Evolutionary conservation across 2,888 invertebrate species (phyloP).

Genomic region (Pollenia amentaria): DNA sequence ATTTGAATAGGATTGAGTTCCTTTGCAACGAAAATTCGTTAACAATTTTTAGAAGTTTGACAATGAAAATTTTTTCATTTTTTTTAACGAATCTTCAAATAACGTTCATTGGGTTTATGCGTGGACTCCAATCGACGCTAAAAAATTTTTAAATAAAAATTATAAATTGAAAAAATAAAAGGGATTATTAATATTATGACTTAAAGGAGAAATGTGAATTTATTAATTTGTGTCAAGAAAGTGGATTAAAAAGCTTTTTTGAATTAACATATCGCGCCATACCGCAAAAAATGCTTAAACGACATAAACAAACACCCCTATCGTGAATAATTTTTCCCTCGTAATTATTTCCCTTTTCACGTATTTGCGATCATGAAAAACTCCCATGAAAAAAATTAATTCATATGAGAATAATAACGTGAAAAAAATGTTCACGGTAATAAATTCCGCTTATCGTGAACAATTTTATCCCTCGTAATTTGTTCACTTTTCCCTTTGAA

Average conservation of each 20-base stretch:
- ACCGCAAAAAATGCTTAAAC: no score
- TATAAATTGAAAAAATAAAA: constrained; percentile 51
- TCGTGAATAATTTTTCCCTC: no score
- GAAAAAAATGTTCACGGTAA: no score
- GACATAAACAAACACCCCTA: no score
- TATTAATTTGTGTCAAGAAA: constrained; percentile 24
- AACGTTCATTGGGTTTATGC: constrained; percentile 74
- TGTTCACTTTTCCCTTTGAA: no score
- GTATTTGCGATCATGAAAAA: no score
- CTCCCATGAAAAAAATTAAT: no score
- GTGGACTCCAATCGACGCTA: constrained; percentile 78
- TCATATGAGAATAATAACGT: no score
- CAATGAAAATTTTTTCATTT: constrained; percentile 51
- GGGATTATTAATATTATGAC: constrained; percentile 16
- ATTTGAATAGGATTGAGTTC: constrained; percentile 13
- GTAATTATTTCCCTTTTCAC: no score
- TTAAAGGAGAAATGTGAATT: constrained; percentile 59
- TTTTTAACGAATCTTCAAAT: constrained; percentile 58
- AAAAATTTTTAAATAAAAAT: constrained; percentile 70
- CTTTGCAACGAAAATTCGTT: constrained; percentile 37
- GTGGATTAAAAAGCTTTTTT: background rate
- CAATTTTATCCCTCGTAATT: no score
- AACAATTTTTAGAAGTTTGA: constrained; percentile 18
- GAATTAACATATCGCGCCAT: background rate
- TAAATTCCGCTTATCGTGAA: no score